A percentile compares a stretch with the other conserved stretches of the same genome.
These are phyloP conservation scores for Diuraphis noxia DNA, from an alignment of 1,140 invertebrate species.

Conservation along the genomic window DNA sequence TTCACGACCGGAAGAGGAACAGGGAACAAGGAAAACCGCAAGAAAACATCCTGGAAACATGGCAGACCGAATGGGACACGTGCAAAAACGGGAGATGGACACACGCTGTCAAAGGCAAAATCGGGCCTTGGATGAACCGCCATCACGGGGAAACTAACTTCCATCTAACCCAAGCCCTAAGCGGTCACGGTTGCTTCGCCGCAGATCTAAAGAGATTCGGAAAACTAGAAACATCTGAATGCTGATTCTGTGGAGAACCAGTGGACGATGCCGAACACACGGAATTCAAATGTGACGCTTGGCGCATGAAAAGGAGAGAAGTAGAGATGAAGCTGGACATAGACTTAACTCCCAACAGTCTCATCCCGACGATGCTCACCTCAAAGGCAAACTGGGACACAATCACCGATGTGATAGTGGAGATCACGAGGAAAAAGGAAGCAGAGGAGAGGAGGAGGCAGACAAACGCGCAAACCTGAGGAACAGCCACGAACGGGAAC, in stretches of 20 bases:
- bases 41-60: neutral
- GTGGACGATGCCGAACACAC: neutral
- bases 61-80: neutral
- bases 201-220: neutral
- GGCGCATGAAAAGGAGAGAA: neutral
- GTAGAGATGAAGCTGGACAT: neutral
- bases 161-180: neutral
- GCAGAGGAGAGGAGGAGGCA: neutral
- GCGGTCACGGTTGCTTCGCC: neutral
- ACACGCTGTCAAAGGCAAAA: neutral
- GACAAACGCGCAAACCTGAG: too few species aligned
- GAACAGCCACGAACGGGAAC: too few species aligned
- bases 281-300: neutral
- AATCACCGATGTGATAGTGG: neutral
- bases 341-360: accelerated
- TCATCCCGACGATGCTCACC: neutral
- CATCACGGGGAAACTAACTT: neutral
- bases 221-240: neutral
- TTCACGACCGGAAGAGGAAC: neutral
- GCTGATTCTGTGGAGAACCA: neutral
- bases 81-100: neutral
- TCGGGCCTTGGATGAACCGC: neutral
- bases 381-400: neutral
- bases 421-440: neutral
- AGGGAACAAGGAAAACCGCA: accelerated